Conservation (phyloP, 2,113 vertebrate species). For the Paralichthys olivaceus region DNA sequence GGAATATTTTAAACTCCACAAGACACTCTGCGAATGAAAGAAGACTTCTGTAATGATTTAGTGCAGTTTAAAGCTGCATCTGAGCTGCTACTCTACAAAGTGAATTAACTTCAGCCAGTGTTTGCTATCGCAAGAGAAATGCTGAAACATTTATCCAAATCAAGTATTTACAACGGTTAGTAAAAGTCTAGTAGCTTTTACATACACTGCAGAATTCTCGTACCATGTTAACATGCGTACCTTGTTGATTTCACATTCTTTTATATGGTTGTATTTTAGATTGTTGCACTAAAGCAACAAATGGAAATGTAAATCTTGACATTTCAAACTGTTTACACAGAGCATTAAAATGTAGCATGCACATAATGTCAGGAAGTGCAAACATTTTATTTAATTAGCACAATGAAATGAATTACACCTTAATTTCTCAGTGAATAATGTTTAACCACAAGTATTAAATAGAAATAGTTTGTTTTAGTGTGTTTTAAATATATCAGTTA, state of each 20-base stretch:
- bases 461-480: not conserved
- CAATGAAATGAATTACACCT: not conserved
- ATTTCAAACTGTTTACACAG: not conserved
- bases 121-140: not conserved
- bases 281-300: not conserved
- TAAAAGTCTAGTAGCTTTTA: not conserved
- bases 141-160: not conserved
- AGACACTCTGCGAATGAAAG: not conserved
- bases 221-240: not conserved
- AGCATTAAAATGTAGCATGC: too few species aligned
- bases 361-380: not conserved
- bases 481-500: slow-evolving; percentile 24
- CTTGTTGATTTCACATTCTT: not conserved
- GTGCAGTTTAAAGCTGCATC: not conserved
- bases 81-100: not conserved
- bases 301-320: not conserved
- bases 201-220: not conserved
- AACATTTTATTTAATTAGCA: not conserved
- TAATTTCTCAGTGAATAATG: too few species aligned
- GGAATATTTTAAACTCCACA: slow-evolving; percentile 8
- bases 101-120: not conserved
- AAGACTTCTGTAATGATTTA: not conserved
- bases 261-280: slow-evolving; percentile 1
- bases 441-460: not conserved
- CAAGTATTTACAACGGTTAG: not conserved